phyloP scores from a whole-genome alignment of 2,888 invertebrate species.

The Zeuzera pyrina region DNA sequence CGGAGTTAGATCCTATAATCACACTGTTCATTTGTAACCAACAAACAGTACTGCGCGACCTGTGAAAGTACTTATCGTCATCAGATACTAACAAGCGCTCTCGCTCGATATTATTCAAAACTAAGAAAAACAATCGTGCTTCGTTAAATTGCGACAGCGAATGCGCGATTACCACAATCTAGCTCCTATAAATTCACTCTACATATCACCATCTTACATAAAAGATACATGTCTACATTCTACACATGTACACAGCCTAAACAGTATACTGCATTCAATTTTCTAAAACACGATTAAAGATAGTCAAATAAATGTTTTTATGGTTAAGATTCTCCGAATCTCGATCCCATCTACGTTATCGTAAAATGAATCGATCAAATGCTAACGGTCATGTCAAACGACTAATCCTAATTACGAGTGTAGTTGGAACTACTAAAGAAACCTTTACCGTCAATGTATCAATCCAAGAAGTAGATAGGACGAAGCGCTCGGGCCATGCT shows the following conservation, averaged over 20 bases:
- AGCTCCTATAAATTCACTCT: slow-evolving; percentile 36
- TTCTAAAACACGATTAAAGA: no score
- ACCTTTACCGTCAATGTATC: slow-evolving; percentile 60
- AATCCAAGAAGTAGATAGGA: slow-evolving; percentile 48
- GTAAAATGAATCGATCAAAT: slow-evolving; percentile 36
- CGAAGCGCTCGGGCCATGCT: slow-evolving; percentile 51
- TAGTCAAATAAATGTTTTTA: no score
- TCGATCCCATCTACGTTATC: no score
- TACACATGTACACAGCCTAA: no score
- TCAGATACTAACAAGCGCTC: slow-evolving; percentile 58
- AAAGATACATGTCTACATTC: no score
- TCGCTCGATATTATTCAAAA: slow-evolving; percentile 70
- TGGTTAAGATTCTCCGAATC: no score
- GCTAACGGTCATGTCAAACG: slow-evolving; percentile 27
- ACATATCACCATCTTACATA: no score
- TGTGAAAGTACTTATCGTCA: no score
- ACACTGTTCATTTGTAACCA: slow-evolving; percentile 68
- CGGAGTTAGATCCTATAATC: slow-evolving; percentile 67
- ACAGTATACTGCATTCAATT: no score
- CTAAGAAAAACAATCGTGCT: slow-evolving; percentile 70
- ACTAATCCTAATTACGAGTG: slow-evolving; percentile 43
- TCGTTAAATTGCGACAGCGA: slow-evolving; percentile 66
- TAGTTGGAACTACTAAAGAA: slow-evolving; percentile 37
- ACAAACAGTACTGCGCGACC: slow-evolving; percentile 58
- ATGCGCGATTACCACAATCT: slow-evolving; percentile 52